Conservation (phyloP, 2,113 vertebrate species). For the Anolis sagrei region DNA sequence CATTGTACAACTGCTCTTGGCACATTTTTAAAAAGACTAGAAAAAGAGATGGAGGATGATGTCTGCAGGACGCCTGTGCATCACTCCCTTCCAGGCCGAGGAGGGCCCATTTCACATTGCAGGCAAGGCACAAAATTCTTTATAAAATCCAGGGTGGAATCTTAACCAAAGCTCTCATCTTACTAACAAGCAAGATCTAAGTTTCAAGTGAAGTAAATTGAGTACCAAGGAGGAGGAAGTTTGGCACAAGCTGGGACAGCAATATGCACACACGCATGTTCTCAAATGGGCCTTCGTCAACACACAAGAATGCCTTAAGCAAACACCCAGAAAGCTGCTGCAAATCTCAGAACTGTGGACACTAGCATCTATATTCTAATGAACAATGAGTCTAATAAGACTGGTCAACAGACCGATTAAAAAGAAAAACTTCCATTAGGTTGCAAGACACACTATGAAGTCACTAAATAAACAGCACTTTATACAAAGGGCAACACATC, state of each 20-base stretch:
- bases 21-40: background rate
- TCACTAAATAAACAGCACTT: background rate
- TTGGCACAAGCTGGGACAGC: background rate
- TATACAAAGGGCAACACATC: background rate
- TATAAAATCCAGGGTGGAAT: background rate
- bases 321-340: background rate
- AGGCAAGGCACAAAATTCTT: background rate
- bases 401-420: background rate
- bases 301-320: rapidly evolving
- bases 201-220: background rate
- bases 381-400: background rate
- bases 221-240: background rate
- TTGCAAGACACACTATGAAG: background rate
- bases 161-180: background rate
- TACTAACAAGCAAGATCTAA: constrained; percentile 5
- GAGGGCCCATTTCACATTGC: background rate
- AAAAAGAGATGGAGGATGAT: background rate
- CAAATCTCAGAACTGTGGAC: background rate
- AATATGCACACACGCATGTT: background rate
- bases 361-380: background rate
- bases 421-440: too few relatives aligned
- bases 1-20: background rate
- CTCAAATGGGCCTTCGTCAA: background rate
- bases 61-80: background rate
- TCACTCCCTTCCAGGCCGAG: background rate